Evolutionary conservation across 2,888 invertebrate genomes (phyloP), one percentile per base, ranked within the genome.

Genomic region (Phrixothrix hirtus): DNA sequence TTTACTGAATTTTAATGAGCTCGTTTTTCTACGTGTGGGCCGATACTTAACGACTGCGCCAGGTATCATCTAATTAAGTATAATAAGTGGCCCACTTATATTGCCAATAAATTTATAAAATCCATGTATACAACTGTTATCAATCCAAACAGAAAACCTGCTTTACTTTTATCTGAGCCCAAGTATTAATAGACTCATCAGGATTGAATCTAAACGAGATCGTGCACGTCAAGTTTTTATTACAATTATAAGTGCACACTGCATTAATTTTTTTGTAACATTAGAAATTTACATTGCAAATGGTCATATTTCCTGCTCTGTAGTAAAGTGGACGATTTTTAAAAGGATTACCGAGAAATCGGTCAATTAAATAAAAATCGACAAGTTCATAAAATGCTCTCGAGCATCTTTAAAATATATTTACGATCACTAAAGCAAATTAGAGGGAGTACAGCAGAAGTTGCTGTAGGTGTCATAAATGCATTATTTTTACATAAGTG

Each of bases 121-220:
- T n/a, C n/a, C n/a, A n/a, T n/a, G n/a, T 21, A 7, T 7, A 21
- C 21, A 21, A 21, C 21, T n/a, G n/a, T n/a, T n/a, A n/a, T n/a
- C n/a, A n/a, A n/a, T n/a, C n/a, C n/a, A 21, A 21, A 21, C 3
- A 21, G 7, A 21, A 21, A 21, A 7, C 21, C 21, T 21, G n/a
- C n/a, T 21, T 21, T 5, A 21, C 4, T 5, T 21, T 21, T 21
- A 21, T 21, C 7, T 7, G 21, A 21, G 7, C 10, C 6, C 10
- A 12, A 2, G 12, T 12, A 16, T n/a, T 36, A 36, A 21, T 38
- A 38, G 13, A 27, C 27, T 27, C 38, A 15, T 38, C 38, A 14
- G 26, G 13, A 2, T 10, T n/a, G 10, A 7, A 1, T 15, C 11
- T 21, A 21, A 36, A 16, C 15, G 12, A 21, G 17, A 11, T 36